phyloP scores from a whole-genome alignment of 2,113 vertebrate genomes.

The Halcyon senegalensis region DNA sequence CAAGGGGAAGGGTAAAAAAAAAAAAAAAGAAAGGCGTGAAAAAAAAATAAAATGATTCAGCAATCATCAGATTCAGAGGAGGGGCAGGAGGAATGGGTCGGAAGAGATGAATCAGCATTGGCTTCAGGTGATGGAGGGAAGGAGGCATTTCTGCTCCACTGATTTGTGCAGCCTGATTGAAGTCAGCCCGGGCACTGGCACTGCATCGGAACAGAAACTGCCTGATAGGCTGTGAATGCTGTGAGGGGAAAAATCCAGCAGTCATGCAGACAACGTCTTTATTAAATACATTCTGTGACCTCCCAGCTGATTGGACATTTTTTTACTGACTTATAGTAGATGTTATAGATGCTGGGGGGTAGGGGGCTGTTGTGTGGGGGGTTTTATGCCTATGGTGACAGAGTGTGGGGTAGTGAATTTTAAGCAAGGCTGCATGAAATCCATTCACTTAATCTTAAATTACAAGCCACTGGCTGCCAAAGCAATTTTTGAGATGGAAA shows the following conservation, averaged over 20 bases:
- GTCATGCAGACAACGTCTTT: constrained; percentile 9
- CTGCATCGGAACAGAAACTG: background rate
- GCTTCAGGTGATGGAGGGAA: constrained; percentile 33
- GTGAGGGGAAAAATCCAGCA: background rate
- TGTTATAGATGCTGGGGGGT: background rate
- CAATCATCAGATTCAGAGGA: constrained; percentile 24
- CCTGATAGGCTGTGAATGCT: background rate
- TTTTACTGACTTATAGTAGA: background rate
- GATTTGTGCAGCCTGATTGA: constrained; percentile 52
- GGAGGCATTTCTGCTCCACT: constrained; percentile 23
- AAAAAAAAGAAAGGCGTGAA: background rate
- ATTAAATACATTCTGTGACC: constrained; percentile 32
- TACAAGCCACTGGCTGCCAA: constrained; percentile 57
- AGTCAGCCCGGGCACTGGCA: background rate
- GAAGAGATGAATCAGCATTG: constrained; percentile 63
- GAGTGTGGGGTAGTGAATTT: constrained; percentile 34
- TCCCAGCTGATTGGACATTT: constrained; percentile 13
- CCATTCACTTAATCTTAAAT: constrained; percentile 61
- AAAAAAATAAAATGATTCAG: background rate
- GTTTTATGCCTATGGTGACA: background rate
- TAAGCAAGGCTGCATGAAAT: constrained; percentile 52
- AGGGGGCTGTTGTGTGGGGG: background rate
- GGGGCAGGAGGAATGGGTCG: background rate
- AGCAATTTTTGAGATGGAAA: constrained; percentile 58
- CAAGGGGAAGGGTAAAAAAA: background rate